These are phyloP conservation scores for Bursaphelenchus mucronatus DNA, from an alignment of 1,140 invertebrate species.

Conservation along the genomic window DNA sequence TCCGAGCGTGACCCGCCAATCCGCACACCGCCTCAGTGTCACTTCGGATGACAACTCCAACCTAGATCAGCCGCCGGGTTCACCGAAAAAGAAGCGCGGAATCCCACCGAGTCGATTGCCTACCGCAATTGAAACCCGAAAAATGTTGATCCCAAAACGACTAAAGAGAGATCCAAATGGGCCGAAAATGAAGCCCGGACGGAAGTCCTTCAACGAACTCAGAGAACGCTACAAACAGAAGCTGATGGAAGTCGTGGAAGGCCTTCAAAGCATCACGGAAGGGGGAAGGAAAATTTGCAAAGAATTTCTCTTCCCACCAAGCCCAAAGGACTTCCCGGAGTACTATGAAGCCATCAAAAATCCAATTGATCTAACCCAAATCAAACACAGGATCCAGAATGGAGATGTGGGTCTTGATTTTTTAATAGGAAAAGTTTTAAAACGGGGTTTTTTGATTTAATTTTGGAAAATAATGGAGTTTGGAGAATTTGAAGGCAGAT, in stretches of 20 bases:
- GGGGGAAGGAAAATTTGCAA: conserved; percentile 60
- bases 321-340: conserved; percentile 84
- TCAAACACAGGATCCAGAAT: conserved; percentile 78
- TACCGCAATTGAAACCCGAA: conserved; percentile 9
- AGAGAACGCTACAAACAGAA: conserved; percentile 37
- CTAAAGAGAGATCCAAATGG: conserved; percentile 3
- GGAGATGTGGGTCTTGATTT: conserved; percentile 36
- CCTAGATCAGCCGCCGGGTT: not conserved
- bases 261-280: conserved; percentile 43
- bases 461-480: too few relatives aligned
- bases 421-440: not conserved
- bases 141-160: conserved; percentile 14
- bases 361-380: conserved; percentile 92
- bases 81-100: conserved; percentile 15
- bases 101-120: conserved; percentile 14
- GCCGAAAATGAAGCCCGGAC: conserved; percentile 43
- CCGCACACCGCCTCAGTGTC: not conserved
- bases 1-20: conserved; percentile 1
- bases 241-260: conserved; percentile 46
- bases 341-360: conserved; percentile 96
- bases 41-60: conserved; percentile 21
- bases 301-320: conserved; percentile 92
- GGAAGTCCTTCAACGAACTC: conserved; percentile 48
- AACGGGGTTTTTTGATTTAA: too few relatives aligned
- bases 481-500: too few relatives aligned